Base-by-base conservation (phyloP, 2,888 invertebrate genomes). In the Odontocerum albicorne region DNA sequence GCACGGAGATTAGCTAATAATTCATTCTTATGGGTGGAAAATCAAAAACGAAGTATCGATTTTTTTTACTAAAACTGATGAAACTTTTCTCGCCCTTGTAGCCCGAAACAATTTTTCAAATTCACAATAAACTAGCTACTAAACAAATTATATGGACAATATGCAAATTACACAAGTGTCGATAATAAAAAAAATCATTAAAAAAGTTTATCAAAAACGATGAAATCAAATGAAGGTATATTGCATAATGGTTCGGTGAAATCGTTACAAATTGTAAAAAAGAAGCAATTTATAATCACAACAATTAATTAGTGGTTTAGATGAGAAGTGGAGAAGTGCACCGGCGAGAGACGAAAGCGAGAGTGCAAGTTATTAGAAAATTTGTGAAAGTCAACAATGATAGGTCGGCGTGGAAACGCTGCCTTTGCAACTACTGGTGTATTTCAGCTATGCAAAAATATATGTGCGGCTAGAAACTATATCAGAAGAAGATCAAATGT, bases 311-410 rank as follows among this genome's bases (percentile, higher is more conserved):
- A 32, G 45, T n/a, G n/a, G n/a, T n/a, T n/a, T n/a, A n/a, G n/a
- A n/a, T n/a, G n/a, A n/a, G n/a, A n/a, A 19, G 45, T 22, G 15
- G 54, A 27, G 49, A 49, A 54, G 54, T 43, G 35, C 43, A 17
- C 27, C 16, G 22, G 33, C 12, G 44, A 45, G 45, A 45, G n/a
- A n/a, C n/a, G n/a, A n/a, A n/a, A n/a, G 20, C 22, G 20, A 8
- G n/a, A 16, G 13, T 38, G 46, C 51, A 46, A 51, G 56, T 13
- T 12, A 50, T 42, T 51, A 40, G 56, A 56, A 51, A 56, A 51
- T 46, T 40, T 32, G 56, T 56, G 56, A 56, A 56, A 56, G 56
- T 56, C 39, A 46, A 55, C 20, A n/a, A 33, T 33, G 13, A 45
- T 33, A 33, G 45, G 32, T 33, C 38, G 51, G 32, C 50, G 38